Evolutionary conservation across 2,888 invertebrate species (phyloP), one percentile per base, ranked within the genome.

Genomic region (Vesta saturnalis): DNA sequence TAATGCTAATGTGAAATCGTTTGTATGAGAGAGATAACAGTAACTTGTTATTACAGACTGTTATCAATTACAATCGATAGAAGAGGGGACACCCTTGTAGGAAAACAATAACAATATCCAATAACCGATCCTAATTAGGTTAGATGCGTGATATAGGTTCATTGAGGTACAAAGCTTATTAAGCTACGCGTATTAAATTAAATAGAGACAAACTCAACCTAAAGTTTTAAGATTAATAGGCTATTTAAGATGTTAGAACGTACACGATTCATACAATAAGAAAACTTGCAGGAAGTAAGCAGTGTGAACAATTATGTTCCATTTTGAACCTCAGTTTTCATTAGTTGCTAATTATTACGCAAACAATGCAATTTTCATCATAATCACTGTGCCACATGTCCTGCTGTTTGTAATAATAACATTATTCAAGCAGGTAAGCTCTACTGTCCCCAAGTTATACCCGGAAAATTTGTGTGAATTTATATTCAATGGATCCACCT

Each of bases 401-500:
- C 58, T 52, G 35, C 16, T 46, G 47, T 54, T 66, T 66, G 67
- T 62, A 62, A 67, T 67, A 58, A 49, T 61, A 62, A 30, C 43
- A 22, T 67, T 57, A 67, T 67, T 67, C 61, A 56, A 49, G 63
- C 71, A 71, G 73, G 71, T 74, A 64, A 72, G 73, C 67, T 64
- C 58, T 60, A 63, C 54, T 62, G 68, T 69, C 64, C 68, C 65
- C 54, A 66, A 64, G 56, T 75, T 69, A 59, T 59, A 67, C n/a
- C n/a, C 64, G 69, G 75, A 77, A 77, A 78, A 77, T 77, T 74
- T 74, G 77, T 73, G 75, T 77, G 77, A 75, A 78, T 78, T 78
- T 78, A 78, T 77, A 78, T 78, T 75, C 77, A 75, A 58, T 70
- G 72, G 77, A 69, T 69, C 77, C 78, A 77, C 78, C 78, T 76